phyloP scores from a whole-genome alignment of 1,140 invertebrate species.

The Mactra quadrangularis region DNA sequence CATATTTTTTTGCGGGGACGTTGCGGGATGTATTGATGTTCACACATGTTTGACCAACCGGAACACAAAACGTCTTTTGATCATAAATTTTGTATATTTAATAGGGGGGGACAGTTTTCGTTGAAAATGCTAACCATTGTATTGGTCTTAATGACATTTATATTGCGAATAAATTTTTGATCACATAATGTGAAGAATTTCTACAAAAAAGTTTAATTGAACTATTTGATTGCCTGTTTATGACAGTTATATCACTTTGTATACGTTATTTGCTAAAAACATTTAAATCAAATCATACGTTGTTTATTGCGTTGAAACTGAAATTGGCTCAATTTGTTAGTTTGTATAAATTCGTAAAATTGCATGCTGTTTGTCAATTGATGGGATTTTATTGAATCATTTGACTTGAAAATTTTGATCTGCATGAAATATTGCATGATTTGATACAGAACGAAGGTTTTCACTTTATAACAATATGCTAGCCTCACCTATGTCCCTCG shows the following conservation, averaged over 20 bases:
- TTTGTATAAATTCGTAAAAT: no score
- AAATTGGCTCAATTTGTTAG: no score
- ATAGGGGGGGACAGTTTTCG: constrained; percentile 6
- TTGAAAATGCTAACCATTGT: constrained; percentile 16
- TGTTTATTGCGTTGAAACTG: no score
- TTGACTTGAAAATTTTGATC: no score
- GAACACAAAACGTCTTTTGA: constrained; percentile 1
- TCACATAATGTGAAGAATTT: constrained; percentile 2
- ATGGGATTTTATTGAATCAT: no score
- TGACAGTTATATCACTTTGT: neutral
- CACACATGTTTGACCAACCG: constrained; percentile 9
- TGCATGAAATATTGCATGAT: no score
- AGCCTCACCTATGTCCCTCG: no score
- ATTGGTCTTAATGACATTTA: constrained; percentile 2
- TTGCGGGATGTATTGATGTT: constrained; percentile 15
- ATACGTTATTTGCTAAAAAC: no score
- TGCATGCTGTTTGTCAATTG: no score
- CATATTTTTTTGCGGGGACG: constrained; percentile 34
- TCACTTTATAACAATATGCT: no score
- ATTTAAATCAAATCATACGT: no score
- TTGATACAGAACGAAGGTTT: no score
- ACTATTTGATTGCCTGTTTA: constrained; percentile 16
- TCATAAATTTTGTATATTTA: constrained; percentile 9
- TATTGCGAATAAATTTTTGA: constrained; percentile 11
- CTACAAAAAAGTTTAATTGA: constrained; percentile 21